A percentile compares a stretch with the other conserved stretches of the same genome.
phyloP scores from a whole-genome alignment of 2,888 invertebrate species.

The Ctena decussata region DNA sequence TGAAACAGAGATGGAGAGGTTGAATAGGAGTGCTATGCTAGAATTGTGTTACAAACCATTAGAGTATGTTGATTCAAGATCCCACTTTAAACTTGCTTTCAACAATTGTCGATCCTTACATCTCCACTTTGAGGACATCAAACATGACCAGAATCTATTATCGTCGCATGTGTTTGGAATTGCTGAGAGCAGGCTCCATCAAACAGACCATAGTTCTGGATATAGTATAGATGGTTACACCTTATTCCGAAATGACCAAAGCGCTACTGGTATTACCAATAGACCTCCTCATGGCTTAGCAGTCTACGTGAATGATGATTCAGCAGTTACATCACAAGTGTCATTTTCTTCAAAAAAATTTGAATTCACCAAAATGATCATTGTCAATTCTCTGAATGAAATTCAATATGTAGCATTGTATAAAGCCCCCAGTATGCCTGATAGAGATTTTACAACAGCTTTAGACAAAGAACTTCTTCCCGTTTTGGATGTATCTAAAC shows the following conservation, averaged over 20 bases:
- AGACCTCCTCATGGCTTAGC: constrained; percentile 50
- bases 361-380: neutral
- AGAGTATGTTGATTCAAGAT: constrained; percentile 20
- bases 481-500: constrained; percentile 2
- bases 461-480: constrained; percentile 15
- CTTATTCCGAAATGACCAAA: too few species aligned
- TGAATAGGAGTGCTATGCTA: constrained; percentile 18
- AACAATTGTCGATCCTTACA: constrained; percentile 47
- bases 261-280: too few species aligned
- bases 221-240: too few species aligned
- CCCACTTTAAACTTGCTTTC: constrained; percentile 37
- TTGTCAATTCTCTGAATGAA: neutral
- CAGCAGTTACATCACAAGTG: neutral
- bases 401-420: constrained; percentile 35
- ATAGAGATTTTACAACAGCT: neutral
- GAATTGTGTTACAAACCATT: constrained; percentile 37
- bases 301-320: constrained; percentile 44
- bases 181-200: constrained; percentile 29
- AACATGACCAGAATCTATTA: constrained; percentile 6
- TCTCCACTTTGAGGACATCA: constrained; percentile 28
- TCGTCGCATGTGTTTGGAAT: constrained; percentile 30
- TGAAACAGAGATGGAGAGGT: constrained; percentile 47
- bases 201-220: constrained; percentile 12
- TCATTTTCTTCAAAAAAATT: neutral
- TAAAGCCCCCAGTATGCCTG: constrained; percentile 24